These are phyloP conservation scores for Gortyna flavago DNA, from an alignment of 2,888 invertebrate genomes.

Conservation along the genomic window DNA sequence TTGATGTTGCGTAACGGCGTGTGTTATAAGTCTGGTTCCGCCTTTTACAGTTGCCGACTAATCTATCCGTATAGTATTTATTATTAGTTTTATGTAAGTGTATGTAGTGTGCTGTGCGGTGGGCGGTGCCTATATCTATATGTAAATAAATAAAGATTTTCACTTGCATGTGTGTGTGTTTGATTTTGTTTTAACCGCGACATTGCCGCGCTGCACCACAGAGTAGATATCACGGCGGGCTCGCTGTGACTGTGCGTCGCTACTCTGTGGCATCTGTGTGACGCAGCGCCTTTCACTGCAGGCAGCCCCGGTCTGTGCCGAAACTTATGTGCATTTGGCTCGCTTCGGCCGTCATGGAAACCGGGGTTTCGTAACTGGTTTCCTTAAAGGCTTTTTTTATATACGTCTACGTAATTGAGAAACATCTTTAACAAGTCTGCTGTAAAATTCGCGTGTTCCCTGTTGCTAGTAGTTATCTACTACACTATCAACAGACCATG, in stretches of 20 bases:
- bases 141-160: slow-evolving; percentile 67
- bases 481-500: neutral
- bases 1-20: too few relatives aligned
- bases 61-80: slow-evolving; percentile 10
- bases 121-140: slow-evolving; percentile 52
- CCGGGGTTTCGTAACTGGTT: too few relatives aligned
- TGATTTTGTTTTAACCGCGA: slow-evolving; percentile 61
- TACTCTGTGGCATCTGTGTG: neutral
- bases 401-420: too few relatives aligned
- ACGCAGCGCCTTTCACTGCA: neutral
- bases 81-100: slow-evolving; percentile 39
- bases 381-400: too few relatives aligned
- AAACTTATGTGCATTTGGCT: too few relatives aligned
- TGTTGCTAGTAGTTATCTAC: neutral
- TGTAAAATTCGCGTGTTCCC: neutral
- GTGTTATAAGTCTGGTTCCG: neutral
- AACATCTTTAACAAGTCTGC: neutral
- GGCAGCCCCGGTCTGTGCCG: neutral
- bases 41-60: slow-evolving; percentile 8
- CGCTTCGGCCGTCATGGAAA: too few relatives aligned
- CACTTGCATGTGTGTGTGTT: slow-evolving; percentile 71
- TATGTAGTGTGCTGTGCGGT: slow-evolving; percentile 52
- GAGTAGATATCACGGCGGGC: neutral
- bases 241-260: too few relatives aligned
- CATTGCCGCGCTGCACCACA: neutral